Base-by-base conservation (phyloP, 2,888 invertebrate genomes). In the Phorcus lineatus region DNA sequence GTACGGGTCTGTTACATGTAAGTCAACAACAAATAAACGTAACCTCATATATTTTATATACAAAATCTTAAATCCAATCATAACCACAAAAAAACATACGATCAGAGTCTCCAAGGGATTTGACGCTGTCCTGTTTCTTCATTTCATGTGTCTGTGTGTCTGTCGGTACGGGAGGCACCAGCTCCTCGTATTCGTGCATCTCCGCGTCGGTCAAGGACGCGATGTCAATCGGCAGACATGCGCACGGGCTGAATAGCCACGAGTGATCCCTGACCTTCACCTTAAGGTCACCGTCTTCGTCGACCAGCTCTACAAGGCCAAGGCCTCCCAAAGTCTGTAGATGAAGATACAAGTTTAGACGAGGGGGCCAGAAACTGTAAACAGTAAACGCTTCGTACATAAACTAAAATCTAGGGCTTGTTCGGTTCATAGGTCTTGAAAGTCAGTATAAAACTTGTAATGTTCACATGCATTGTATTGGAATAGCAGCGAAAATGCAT, bases 231-330 rank as follows among this genome's bases (percentile, higher is more conserved):
- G 28, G 28, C 28, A 22, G 78, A 24, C 83, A 79, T 62, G 83
- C 84, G 3, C 84, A 84, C 17, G 87, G 87, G 77, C 84, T 86
- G 75, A 83, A 86, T 6, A 85, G 81, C 87, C 87, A 88, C 3
- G 67, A 79, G 7, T 81, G 82, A 17, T 78, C 77, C 9, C 76
- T 82, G 9, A 88, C 80, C 80, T 87, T 86, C 17, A 87, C 82
- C 31, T 82, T 78, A 13, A 88, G 80, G 74, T 88, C 88, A 36
- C 88, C 88, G 55, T 88, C 88, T 22, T 66, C 74, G 70, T 85
- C 88, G 0, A 87, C 80, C 19, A 79, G 75, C 11, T 84, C 80
- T 16, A 88, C 84, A 17, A 86, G 81, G 1, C 88, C 88, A 22
- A 79, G 74, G 53, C 84, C 79, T 0, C 85, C 74, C 40, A 74